These are phyloP conservation scores for Diachasmimorpha longicaudata DNA, from an alignment of 1,140 invertebrate genomes.

Conservation along the genomic window DNA sequence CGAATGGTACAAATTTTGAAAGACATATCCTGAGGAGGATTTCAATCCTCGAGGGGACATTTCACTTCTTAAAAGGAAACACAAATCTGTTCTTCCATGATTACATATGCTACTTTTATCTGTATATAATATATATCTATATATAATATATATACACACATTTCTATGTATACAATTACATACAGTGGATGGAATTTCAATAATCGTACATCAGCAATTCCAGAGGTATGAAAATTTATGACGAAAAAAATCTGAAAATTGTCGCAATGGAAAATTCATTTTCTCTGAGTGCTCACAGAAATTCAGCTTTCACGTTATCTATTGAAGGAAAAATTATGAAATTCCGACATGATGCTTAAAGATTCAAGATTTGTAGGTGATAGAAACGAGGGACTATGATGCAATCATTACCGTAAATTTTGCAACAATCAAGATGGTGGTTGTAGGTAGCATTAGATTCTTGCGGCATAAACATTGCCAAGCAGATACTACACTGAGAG, in stretches of 20 bases:
- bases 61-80: constrained; percentile 43
- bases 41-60: constrained; percentile 22
- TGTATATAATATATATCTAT: constrained; percentile 37
- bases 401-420: neutral
- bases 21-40: constrained; percentile 27
- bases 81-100: constrained; percentile 60
- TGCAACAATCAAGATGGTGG: neutral
- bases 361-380: neutral
- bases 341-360: neutral
- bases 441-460: neutral
- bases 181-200: neutral
- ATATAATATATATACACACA: constrained; percentile 40
- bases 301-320: neutral
- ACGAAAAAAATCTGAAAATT: neutral
- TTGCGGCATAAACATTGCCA: no score
- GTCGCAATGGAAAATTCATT: neutral
- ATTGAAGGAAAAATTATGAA: neutral
- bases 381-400: neutral
- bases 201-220: neutral
- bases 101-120: constrained; percentile 41
- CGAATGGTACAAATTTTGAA: constrained; percentile 27
- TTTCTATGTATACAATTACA: constrained; percentile 36
- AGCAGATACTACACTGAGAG: no score
- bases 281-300: neutral
- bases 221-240: neutral